These are phyloP conservation scores for Euproctis similis DNA, from an alignment of 2,888 invertebrate species.

Conservation along the genomic window DNA sequence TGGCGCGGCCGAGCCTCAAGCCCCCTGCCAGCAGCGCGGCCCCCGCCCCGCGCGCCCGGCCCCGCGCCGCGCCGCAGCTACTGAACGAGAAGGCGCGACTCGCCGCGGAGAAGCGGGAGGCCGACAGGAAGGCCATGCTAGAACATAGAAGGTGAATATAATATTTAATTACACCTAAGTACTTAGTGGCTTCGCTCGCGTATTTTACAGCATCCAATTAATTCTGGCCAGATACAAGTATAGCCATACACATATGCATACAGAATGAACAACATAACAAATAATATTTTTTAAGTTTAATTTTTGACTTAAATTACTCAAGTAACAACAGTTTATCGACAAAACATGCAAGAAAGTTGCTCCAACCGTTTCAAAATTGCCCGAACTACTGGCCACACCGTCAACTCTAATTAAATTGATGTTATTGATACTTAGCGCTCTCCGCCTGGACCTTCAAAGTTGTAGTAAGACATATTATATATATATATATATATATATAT, in stretches of 20 bases:
- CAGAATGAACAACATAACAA: no score
- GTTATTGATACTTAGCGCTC: no score
- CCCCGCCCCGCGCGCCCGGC: slow-evolving; percentile 16
- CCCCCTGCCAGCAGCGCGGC: slow-evolving; percentile 16
- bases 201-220: neutral
- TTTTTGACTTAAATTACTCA: no score
- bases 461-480: no score
- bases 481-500: no score
- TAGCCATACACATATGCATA: neutral
- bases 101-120: slow-evolving; percentile 78
- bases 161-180: neutral
- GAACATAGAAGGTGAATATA: slow-evolving; percentile 80
- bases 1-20: slow-evolving; percentile 12
- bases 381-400: no score
- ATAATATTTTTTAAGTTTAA: no score
- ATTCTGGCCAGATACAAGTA: neutral
- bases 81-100: slow-evolving; percentile 62
- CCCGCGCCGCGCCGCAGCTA: slow-evolving; percentile 29
- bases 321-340: no score
- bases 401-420: no score
- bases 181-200: neutral
- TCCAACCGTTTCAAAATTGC: no score
- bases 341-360: no score
- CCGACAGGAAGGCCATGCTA: slow-evolving; percentile 86
- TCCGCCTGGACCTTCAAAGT: no score